These are phyloP conservation scores for Pachycephus smyrnensis DNA, from an alignment of 2,888 invertebrate genomes.

Conservation along the genomic window DNA sequence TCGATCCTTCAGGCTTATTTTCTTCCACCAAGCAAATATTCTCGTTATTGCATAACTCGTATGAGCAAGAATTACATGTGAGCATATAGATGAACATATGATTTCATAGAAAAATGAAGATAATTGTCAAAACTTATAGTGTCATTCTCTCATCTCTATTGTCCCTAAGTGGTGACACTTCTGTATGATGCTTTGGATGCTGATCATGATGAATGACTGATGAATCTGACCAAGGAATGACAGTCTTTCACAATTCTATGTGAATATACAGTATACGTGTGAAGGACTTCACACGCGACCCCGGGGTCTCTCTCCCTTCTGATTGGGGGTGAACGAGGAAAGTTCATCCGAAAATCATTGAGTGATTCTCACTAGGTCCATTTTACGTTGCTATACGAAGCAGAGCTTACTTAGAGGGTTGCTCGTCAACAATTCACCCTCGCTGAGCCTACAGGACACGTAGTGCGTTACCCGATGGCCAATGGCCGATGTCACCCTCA, in stretches of 20 bases:
- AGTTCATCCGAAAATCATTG: constrained; percentile 2
- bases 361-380: neutral
- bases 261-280: neutral
- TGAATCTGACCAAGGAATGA: neutral
- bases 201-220: neutral
- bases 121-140: neutral
- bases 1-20: neutral
- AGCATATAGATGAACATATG: too few relatives aligned
- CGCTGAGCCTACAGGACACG: neutral
- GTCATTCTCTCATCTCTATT: neutral
- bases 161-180: neutral
- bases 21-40: neutral
- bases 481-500: neutral
- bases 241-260: neutral
- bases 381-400: neutral
- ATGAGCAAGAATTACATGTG: too few relatives aligned
- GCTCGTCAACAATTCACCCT: neutral
- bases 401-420: neutral
- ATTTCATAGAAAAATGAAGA: too few relatives aligned
- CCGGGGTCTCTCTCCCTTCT: neutral
- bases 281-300: too few relatives aligned
- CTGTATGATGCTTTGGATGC: neutral
- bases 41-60: too few relatives aligned
- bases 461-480: neutral
- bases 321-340: neutral